Percentiles rank a stretch among this genome's conserved stretches.
Conservation (phyloP, 2,888 invertebrate genomes). For the Gastrophysa polygoni region DNA sequence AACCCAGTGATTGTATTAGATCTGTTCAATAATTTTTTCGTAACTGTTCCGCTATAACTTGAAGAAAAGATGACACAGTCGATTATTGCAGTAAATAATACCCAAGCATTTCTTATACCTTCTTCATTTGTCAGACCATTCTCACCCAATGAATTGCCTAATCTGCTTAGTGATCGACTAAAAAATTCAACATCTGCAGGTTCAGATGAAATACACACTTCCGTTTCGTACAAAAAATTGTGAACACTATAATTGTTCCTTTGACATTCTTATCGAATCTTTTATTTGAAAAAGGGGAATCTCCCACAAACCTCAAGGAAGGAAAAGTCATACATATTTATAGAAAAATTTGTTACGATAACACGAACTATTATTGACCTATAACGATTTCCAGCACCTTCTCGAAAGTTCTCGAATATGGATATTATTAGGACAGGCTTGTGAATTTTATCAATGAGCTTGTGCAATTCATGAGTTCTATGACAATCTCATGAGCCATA, state of each 20-base stretch:
- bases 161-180: no score
- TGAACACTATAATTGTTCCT: neutral
- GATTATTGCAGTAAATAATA: neutral
- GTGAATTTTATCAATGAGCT: neutral
- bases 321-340: conserved; percentile 8
- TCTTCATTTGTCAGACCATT: neutral
- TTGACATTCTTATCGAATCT: conserved; percentile 16
- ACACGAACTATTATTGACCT: conserved; percentile 7
- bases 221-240: no score
- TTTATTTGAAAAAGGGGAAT: conserved; percentile 2
- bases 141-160: neutral
- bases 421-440: conserved; percentile 11
- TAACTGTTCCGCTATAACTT: neutral
- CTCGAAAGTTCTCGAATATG: conserved; percentile 20
- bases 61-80: neutral
- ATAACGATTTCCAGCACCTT: conserved; percentile 6
- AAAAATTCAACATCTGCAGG: no score
- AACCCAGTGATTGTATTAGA: neutral
- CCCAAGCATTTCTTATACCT: neutral
- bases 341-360: conserved; percentile 5
- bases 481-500: conserved; percentile 8
- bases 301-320: conserved; percentile 10
- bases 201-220: no score
- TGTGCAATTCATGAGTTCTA: neutral
- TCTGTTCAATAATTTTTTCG: neutral